These are phyloP conservation scores for Torymus texanus DNA, from an alignment of 2,888 invertebrate genomes.

Conservation along the genomic window DNA sequence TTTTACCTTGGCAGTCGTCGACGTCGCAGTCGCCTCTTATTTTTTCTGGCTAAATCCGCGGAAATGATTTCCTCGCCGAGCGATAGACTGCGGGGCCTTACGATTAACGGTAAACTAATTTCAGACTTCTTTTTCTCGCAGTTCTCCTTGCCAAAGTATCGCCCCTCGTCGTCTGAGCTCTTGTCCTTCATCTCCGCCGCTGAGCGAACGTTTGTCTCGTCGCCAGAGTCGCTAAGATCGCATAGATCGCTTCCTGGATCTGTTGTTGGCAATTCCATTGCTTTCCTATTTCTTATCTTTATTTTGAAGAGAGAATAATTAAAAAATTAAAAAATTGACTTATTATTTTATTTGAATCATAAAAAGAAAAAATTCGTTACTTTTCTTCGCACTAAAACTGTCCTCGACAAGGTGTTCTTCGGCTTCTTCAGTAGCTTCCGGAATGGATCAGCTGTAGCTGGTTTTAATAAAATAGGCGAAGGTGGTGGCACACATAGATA, in stretches of 20 bases:
- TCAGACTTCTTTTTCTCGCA: conserved; percentile 40
- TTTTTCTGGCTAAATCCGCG: conserved; percentile 58
- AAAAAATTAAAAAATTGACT: no score
- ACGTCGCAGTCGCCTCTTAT: conserved; percentile 60
- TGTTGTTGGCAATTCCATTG: conserved; percentile 79
- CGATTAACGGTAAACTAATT: conserved; percentile 62
- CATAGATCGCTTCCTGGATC: conserved; percentile 81
- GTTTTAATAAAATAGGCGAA: conserved; percentile 80
- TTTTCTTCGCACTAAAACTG: conserved; percentile 34
- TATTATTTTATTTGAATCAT: no score
- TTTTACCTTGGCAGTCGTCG: conserved; percentile 64
- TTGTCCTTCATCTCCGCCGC: conserved; percentile 44
- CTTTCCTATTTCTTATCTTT: conserved; percentile 69
- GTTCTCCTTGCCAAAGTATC: conserved; percentile 43
- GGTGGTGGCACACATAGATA: conserved; percentile 81
- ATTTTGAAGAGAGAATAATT: neutral
- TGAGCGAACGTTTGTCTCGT: conserved; percentile 64
- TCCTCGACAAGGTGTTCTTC: conserved; percentile 29
- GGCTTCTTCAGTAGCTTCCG: conserved; percentile 37
- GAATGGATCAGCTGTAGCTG: conserved; percentile 49
- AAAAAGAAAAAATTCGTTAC: neutral
- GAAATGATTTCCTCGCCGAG: conserved; percentile 63
- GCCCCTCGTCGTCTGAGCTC: conserved; percentile 53
- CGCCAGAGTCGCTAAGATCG: conserved; percentile 76
- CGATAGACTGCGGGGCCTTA: conserved; percentile 67